A percentile compares a stretch with the other conserved stretches of the same genome.
Conservation (phyloP, 2,888 invertebrate genomes). For the Caprella mutica region DNA sequence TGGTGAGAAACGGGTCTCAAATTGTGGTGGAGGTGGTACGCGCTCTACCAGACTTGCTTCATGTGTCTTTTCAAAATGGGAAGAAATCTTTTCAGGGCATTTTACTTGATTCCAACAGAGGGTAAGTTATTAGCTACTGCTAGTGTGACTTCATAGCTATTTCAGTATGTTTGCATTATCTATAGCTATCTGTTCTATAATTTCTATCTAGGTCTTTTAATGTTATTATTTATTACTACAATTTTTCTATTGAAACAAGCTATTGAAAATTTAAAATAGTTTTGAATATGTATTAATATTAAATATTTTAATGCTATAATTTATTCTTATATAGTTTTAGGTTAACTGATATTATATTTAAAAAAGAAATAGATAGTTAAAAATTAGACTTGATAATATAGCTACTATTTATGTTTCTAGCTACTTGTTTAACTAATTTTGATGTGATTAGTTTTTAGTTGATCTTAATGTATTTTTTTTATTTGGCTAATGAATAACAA, state of each 20-base stretch:
- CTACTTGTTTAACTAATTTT: too few relatives aligned
- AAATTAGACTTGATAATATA: too few relatives aligned
- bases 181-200: background rate
- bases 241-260: background rate
- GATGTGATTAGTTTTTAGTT: too few relatives aligned
- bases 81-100: conserved; percentile 29
- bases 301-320: too few relatives aligned
- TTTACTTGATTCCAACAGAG: conserved; percentile 26
- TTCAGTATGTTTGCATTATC: background rate
- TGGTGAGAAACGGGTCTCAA: too few relatives aligned
- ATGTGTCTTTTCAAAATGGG: conserved; percentile 25
- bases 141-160: background rate
- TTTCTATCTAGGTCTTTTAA: background rate
- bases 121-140: conserved; percentile 22
- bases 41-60: conserved; percentile 22
- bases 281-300: background rate
- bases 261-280: background rate
- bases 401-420: too few relatives aligned
- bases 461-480: too few relatives aligned
- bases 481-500: too few relatives aligned
- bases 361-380: too few relatives aligned
- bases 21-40: conserved; percentile 23
- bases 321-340: too few relatives aligned
- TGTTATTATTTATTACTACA: background rate
- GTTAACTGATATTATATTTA: too few relatives aligned